Evolutionary conservation across 2,888 invertebrate species (phyloP).

Genomic region (Sphaerophoria taeniata): DNA sequence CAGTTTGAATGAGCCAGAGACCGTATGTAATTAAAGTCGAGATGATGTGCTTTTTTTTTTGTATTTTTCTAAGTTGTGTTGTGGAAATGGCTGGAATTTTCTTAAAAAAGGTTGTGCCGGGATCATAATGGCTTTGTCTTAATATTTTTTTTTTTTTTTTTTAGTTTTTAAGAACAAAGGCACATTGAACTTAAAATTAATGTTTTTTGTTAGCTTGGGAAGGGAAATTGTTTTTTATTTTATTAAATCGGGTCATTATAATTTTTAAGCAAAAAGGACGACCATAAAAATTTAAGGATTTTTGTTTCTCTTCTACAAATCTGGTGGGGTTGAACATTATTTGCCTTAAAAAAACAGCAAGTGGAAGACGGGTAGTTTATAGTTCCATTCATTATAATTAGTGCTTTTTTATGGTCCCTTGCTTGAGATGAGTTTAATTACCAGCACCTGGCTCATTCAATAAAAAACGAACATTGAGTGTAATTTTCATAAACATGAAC

Average conservation of each 20-base stretch:
- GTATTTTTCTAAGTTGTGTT: not conserved
- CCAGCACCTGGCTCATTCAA: no score
- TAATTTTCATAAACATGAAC: no score
- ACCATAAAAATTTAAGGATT: no score
- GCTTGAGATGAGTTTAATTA: no score
- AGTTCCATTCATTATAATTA: no score
- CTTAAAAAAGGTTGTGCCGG: constrained; percentile 6
- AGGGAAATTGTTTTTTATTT: constrained; percentile 16
- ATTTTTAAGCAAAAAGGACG: not conserved
- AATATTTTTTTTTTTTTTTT: not conserved
- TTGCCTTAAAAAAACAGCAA: no score
- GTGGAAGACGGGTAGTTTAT: no score
- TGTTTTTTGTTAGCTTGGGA: not conserved
- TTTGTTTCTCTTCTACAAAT: no score
- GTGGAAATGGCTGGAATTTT: constrained; percentile 18
- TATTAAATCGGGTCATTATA: constrained; percentile 22
- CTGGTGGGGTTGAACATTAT: no score
- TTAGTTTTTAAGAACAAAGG: not conserved
- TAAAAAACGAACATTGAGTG: no score
- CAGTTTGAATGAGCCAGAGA: constrained; percentile 5
- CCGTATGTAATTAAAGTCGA: constrained; percentile 33
- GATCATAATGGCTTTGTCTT: constrained; percentile 31
- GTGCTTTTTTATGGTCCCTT: no score
- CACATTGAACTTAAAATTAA: constrained; percentile 29
- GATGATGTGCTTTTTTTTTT: constrained; percentile 18